Conservation (phyloP, 2,797 vertebrate species). For the Pseudochirops corinnae region DNA sequence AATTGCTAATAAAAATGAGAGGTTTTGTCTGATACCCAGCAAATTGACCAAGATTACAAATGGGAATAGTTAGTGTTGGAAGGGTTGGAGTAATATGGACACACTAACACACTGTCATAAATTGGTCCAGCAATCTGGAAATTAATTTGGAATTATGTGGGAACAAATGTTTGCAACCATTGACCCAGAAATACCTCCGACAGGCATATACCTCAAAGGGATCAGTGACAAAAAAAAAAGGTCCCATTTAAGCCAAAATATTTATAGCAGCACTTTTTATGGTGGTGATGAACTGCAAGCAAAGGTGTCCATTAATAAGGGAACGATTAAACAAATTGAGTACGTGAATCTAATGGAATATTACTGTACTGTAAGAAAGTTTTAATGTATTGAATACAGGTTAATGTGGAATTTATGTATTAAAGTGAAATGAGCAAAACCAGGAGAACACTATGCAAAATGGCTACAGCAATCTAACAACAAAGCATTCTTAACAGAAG, state of each 20-base stretch:
- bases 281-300: background rate
- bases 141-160: background rate
- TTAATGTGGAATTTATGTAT: background rate
- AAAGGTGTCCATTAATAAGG: background rate
- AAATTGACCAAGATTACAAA: background rate
- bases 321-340: background rate
- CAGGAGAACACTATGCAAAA: background rate
- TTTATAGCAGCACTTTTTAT: background rate
- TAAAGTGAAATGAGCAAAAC: background rate
- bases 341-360: background rate
- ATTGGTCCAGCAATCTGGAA: background rate
- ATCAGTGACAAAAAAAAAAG: background rate
- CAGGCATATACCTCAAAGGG: background rate
- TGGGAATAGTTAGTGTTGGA: background rate
- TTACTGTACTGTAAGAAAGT: background rate
- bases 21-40: background rate
- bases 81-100: background rate
- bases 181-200: background rate
- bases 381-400: background rate
- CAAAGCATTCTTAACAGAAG: background rate
- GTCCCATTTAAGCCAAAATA: background rate
- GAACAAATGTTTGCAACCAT: background rate
- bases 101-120: background rate
- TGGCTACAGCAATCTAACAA: background rate
- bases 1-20: background rate